phyloP scores from a whole-genome alignment of 2,797 vertebrate genomes.

The Nasua narica region DNA sequence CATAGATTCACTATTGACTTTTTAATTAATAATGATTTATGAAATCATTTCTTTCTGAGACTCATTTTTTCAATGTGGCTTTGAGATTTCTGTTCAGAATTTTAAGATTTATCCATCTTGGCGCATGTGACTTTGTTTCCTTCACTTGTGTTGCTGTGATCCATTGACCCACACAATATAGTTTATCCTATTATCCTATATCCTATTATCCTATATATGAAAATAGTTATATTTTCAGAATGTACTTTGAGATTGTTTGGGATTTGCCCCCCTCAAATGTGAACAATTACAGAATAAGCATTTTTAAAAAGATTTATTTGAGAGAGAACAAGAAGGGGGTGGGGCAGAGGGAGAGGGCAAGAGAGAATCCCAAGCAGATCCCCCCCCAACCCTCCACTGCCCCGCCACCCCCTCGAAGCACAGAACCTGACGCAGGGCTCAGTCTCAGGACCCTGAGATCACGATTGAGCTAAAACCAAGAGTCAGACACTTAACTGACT shows the following conservation, averaged over 20 bases:
- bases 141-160: neutral
- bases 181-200: no score
- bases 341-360: neutral
- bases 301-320: neutral
- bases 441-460: neutral
- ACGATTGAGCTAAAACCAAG: neutral
- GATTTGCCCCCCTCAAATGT: neutral
- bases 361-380: neutral
- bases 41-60: neutral
- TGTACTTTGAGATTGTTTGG: neutral
- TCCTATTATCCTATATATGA: no score
- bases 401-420: neutral
- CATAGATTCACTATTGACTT: neutral
- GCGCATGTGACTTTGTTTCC: neutral
- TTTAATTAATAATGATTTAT: neutral
- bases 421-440: neutral
- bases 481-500: neutral
- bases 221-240: no score
- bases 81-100: neutral
- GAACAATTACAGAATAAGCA: neutral
- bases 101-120: neutral
- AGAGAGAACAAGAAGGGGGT: neutral
- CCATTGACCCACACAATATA: no score
- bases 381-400: no score
- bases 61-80: neutral